Conservation (phyloP, 1,140 invertebrate species). For the Drosophila yakuba region DNA sequence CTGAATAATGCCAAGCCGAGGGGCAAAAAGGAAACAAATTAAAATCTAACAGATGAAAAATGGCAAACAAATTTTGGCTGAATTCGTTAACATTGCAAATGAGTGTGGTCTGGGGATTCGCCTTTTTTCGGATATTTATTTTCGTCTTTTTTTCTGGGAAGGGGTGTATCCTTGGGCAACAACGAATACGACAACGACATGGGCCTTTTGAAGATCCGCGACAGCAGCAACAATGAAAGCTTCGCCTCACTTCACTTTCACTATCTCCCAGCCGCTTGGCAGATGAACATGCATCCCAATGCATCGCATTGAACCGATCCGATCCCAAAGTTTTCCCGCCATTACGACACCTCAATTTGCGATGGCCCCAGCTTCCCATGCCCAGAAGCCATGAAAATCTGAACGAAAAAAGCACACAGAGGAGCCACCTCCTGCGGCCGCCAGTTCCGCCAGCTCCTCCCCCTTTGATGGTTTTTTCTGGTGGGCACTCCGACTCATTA, state of each 20-base stretch:
- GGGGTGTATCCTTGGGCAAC: conserved; percentile 42
- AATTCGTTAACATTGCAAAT: conserved; percentile 74
- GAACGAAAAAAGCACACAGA: conserved; percentile 32
- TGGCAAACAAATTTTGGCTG: conserved; percentile 53
- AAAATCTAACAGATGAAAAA: conserved; percentile 51
- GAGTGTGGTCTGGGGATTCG: conserved; percentile 34
- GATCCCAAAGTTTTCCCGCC: conserved; percentile 46
- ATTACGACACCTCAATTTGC: conserved; percentile 82
- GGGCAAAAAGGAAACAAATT: conserved; percentile 29
- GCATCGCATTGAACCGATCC: conserved; percentile 27
- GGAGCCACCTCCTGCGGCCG: conserved; percentile 28
- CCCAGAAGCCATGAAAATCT: conserved; percentile 74
- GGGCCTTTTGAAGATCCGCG: conserved; percentile 51
- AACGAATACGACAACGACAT: conserved; percentile 7
- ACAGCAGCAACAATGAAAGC: conserved; percentile 50
- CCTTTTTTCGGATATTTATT: conserved; percentile 11
- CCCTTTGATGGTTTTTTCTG: conserved; percentile 14
- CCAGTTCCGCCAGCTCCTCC: conserved; percentile 42
- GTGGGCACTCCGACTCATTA: conserved; percentile 59
- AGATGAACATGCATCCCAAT: conserved; percentile 53
- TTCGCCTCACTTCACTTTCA: conserved; percentile 65
- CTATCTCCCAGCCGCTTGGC: conserved; percentile 44
- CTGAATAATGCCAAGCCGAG: conserved; percentile 26
- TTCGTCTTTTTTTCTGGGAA: conserved; percentile 1
- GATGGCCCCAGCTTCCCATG: conserved; percentile 38